Percentiles rank a stretch among this genome's conserved stretches.
Conservation (phyloP, 2,888 invertebrate species). For the Drosophila nr. perissopoda region DNA sequence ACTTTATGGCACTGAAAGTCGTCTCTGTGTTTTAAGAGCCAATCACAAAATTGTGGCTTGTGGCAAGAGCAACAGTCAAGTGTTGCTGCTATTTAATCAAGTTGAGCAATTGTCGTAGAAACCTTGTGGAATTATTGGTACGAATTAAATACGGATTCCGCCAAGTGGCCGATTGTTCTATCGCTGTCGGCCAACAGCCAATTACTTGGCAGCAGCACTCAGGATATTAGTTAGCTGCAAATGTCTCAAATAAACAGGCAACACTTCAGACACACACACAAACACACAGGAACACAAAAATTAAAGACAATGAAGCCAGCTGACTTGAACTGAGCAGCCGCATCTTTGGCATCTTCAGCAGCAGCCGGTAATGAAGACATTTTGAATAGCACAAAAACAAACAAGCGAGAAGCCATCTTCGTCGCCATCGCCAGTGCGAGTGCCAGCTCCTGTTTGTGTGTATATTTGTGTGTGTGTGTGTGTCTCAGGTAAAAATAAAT, state of each 20-base stretch:
- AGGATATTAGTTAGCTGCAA: slow-evolving; percentile 63
- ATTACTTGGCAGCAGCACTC: slow-evolving; percentile 59
- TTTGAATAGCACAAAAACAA: slow-evolving; percentile 63
- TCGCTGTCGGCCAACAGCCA: slow-evolving; percentile 36
- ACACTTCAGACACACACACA: slow-evolving; percentile 33
- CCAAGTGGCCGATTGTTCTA: slow-evolving; percentile 7
- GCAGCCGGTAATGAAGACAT: slow-evolving; percentile 75
- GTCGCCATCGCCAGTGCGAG: slow-evolving; percentile 16
- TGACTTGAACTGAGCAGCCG: slow-evolving; percentile 17
- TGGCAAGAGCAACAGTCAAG: slow-evolving; percentile 27
- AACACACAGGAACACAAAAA: slow-evolving; percentile 2
- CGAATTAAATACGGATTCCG: slow-evolving; percentile 32
- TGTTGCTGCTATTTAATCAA: slow-evolving; percentile 55
- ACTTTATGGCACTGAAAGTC: not conserved
- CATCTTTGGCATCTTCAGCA: slow-evolving; percentile 43
- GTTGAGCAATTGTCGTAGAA: slow-evolving; percentile 42
- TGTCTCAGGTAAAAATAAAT: slow-evolving; percentile 76
- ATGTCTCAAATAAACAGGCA: slow-evolving; percentile 61
- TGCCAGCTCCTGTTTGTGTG: slow-evolving; percentile 8
- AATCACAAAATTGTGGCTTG: slow-evolving; percentile 11
- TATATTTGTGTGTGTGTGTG: slow-evolving; percentile 6
- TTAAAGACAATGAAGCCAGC: slow-evolving; percentile 69
- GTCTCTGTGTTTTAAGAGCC: not conserved
- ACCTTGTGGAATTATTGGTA: slow-evolving; percentile 24
- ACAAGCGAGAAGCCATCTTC: slow-evolving; percentile 57